Conservation (phyloP, 2,888 invertebrate genomes). For the Patella pellucida region DNA sequence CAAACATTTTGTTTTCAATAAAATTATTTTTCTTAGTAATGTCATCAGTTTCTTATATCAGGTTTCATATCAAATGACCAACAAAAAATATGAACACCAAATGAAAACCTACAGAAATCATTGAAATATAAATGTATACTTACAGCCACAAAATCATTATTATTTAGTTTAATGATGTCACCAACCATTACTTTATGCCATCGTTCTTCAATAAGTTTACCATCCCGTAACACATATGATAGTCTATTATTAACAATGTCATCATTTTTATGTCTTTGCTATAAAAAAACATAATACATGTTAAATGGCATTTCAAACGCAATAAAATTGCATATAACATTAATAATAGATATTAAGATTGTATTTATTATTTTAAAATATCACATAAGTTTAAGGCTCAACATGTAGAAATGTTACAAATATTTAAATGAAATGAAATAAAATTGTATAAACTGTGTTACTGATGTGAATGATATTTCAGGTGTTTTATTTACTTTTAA, state of each 20-base stretch:
- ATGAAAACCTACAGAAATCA: background rate
- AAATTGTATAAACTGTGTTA: too few relatives aligned
- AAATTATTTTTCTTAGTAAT: too few relatives aligned
- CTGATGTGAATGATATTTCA: too few relatives aligned
- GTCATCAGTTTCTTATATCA: too few relatives aligned
- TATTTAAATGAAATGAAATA: too few relatives aligned
- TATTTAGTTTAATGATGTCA: slow-evolving; percentile 98
- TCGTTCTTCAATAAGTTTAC: slow-evolving; percentile 90
- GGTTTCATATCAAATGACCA: too few relatives aligned
- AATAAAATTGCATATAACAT: too few relatives aligned
- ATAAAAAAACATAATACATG: slow-evolving; percentile 57
- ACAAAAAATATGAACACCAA: background rate
- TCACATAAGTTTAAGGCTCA: too few relatives aligned
- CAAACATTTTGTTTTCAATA: background rate
- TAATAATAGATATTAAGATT: too few relatives aligned
- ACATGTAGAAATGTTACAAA: too few relatives aligned
- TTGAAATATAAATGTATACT: slow-evolving; percentile 41
- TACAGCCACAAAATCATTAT: slow-evolving; percentile 96
- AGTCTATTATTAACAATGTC: slow-evolving; percentile 94
- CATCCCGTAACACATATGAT: slow-evolving; percentile 90
- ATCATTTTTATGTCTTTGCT: slow-evolving; percentile 99
- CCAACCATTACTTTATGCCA: slow-evolving; percentile 90
- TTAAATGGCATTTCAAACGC: background rate
- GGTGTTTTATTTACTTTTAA: too few relatives aligned
- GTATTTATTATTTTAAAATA: too few relatives aligned